Conservation (phyloP, 2,888 invertebrate genomes). For the Lasioglossum marginatum region DNA sequence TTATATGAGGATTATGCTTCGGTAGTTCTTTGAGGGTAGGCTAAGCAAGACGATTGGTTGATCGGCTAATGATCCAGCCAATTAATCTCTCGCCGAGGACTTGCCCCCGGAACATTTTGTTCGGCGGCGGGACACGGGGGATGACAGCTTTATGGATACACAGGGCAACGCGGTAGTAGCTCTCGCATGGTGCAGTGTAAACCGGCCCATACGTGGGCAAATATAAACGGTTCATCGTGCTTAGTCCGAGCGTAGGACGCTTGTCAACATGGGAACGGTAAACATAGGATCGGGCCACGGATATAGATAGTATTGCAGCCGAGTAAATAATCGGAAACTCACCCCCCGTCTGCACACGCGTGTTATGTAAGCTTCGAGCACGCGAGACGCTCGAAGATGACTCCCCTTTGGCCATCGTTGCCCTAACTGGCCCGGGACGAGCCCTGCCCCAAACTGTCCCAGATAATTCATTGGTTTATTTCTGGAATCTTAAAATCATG, state of each 20-base stretch:
- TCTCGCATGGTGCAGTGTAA: constrained; percentile 52
- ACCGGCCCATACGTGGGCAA: constrained; percentile 56
- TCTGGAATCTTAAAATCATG: too few species aligned
- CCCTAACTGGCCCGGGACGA: constrained; percentile 45
- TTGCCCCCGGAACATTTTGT: constrained; percentile 17
- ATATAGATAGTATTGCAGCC: constrained; percentile 76
- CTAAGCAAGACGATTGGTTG: neutral
- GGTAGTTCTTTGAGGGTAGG: neutral
- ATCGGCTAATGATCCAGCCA: constrained; percentile 37
- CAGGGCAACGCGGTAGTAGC: constrained; percentile 21
- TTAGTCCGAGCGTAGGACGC: constrained; percentile 62
- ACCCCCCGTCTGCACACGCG: constrained; percentile 31
- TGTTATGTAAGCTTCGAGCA: constrained; percentile 69
- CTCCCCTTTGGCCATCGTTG: constrained; percentile 42
- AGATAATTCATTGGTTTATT: neutral
- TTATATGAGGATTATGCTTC: too few species aligned
- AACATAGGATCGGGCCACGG: constrained; percentile 73
- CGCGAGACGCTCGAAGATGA: constrained; percentile 54
- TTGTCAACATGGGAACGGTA: constrained; percentile 79
- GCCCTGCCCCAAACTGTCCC: neutral
- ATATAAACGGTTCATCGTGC: constrained; percentile 66
- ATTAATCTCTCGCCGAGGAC: constrained; percentile 22
- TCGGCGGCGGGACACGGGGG: constrained; percentile 19
- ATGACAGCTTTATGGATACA: constrained; percentile 51
- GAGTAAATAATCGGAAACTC: constrained; percentile 73